These are phyloP conservation scores for Phocoena sinus DNA, from an alignment of 2,113 vertebrate genomes.

Conservation along the genomic window DNA sequence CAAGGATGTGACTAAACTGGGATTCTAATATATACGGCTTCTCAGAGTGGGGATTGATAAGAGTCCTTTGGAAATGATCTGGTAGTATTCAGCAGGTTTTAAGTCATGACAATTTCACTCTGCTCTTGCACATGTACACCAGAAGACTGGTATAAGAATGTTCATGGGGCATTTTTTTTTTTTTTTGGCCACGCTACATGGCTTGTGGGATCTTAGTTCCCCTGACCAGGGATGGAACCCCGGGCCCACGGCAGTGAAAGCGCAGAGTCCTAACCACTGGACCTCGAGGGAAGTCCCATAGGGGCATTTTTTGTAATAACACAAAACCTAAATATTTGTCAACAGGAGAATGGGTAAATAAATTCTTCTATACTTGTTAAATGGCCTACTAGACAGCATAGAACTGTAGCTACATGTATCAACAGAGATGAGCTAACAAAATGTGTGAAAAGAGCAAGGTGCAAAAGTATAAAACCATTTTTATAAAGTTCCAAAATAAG, in stretches of 20 bases:
- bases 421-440: background rate
- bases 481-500: background rate
- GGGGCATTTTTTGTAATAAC: background rate
- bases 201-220: background rate
- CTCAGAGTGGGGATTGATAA: background rate
- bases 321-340: background rate
- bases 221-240: background rate
- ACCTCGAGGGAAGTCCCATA: background rate
- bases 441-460: background rate
- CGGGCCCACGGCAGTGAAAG: background rate
- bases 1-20: background rate
- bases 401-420: background rate
- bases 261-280: background rate
- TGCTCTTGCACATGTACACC: background rate
- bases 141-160: background rate
- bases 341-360: background rate
- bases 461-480: background rate
- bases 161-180: background rate
- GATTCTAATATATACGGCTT: background rate
- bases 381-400: background rate
- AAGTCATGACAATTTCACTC: background rate
- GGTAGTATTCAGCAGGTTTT: constrained; percentile 36
- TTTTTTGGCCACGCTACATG: background rate
- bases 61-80: constrained; percentile 33
- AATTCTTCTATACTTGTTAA: background rate